These are phyloP conservation scores for Microtus montanus DNA, from an alignment of 2,113 vertebrate species.

Conservation along the genomic window DNA sequence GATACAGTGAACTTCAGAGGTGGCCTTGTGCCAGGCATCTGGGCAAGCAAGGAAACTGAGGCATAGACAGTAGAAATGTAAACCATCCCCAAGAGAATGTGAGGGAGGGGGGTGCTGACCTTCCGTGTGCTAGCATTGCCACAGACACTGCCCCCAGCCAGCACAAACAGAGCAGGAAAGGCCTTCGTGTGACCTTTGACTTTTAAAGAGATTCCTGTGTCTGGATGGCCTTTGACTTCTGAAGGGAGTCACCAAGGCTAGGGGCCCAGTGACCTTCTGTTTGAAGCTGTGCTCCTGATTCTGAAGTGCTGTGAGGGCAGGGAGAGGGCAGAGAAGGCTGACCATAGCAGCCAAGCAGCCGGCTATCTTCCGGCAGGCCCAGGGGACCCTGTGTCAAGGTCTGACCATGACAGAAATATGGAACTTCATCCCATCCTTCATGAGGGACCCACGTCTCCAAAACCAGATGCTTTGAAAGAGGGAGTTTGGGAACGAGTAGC, in stretches of 20 bases:
- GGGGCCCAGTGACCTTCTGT: background rate
- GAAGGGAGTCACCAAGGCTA: background rate
- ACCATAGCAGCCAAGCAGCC: background rate
- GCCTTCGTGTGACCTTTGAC: background rate
- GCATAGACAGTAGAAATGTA: background rate
- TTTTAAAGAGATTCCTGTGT: background rate
- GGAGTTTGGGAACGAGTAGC: background rate
- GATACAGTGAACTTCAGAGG: too few relatives aligned
- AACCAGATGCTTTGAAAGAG: background rate
- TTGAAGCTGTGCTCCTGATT: background rate
- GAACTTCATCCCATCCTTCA: background rate
- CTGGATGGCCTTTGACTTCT: background rate
- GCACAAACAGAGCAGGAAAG: too few relatives aligned
- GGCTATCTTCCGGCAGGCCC: fast-evolving
- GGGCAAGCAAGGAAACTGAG: background rate
- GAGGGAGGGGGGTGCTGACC: background rate
- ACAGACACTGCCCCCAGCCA: background rate
- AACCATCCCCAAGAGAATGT: background rate
- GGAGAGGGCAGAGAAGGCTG: background rate
- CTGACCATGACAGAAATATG: background rate
- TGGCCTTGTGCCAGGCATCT: fast-evolving
- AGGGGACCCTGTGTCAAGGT: background rate
- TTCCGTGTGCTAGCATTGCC: fast-evolving
- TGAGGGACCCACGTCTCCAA: too few relatives aligned
- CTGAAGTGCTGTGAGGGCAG: background rate